A percentile compares a stretch with the other conserved stretches of the same genome.
phyloP scores from a whole-genome alignment of 2,888 invertebrate genomes.

The Junonia oenone region DNA sequence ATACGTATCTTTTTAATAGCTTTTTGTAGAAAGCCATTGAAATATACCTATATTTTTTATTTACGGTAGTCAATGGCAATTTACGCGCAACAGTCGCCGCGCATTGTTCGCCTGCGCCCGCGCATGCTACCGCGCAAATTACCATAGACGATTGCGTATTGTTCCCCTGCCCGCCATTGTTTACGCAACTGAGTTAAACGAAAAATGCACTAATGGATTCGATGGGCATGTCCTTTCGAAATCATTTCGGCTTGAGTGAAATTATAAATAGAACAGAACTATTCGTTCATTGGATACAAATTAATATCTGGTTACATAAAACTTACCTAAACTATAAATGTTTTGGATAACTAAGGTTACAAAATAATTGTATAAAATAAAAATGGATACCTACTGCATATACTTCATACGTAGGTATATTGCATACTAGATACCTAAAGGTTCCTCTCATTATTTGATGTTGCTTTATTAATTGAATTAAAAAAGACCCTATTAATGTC shows the following conservation, averaged over 20 bases:
- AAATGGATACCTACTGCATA: no score
- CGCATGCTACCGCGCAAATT: constrained; percentile 23
- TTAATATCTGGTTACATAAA: no score
- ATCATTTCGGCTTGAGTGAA: background rate
- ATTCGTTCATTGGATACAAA: background rate
- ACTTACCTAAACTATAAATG: no score
- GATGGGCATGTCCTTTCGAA: background rate
- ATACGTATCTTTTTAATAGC: background rate
- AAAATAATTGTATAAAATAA: no score
- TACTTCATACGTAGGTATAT: no score
- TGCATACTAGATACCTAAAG: no score
- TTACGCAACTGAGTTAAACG: constrained; percentile 2
- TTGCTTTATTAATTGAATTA: no score
- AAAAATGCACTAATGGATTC: background rate
- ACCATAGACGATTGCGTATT: constrained; percentile 21
- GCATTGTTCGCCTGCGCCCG: constrained; percentile 29
- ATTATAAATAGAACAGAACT: background rate
- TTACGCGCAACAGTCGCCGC: constrained; percentile 25
- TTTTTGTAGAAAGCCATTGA: background rate
- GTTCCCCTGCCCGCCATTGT: constrained; percentile 20
- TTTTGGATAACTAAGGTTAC: no score
- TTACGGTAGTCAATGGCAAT: constrained; percentile 22
- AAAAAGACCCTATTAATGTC: no score
- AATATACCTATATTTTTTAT: background rate
- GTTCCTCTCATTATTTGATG: no score